These are phyloP conservation scores for Chaetophractus vellerosus DNA, from an alignment of 2,797 vertebrate species.

Conservation along the genomic window DNA sequence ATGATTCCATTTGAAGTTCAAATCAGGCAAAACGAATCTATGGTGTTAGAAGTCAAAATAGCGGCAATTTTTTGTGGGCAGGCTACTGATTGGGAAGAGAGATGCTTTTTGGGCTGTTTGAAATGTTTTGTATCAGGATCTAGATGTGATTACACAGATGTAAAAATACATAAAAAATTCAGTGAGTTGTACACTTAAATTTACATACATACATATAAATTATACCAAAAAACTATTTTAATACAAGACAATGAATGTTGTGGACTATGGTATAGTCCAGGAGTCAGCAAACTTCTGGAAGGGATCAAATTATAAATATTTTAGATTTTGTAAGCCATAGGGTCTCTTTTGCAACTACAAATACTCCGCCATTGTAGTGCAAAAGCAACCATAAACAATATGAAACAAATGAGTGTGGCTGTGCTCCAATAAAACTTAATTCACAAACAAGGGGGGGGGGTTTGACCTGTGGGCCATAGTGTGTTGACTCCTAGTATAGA, in stretches of 20 bases:
- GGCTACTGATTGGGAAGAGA: not conserved
- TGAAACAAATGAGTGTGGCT: not conserved
- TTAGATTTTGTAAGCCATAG: not conserved
- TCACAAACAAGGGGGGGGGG: not conserved
- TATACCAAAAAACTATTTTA: not conserved
- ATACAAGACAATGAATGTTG: not conserved
- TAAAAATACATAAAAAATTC: not conserved
- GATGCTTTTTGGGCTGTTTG: not conserved
- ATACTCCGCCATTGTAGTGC: not conserved
- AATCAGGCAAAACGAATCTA: no score
- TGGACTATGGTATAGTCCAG: not conserved
- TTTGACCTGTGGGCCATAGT: not conserved
- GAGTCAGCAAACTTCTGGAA: not conserved
- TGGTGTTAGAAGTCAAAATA: not conserved
- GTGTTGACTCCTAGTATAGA: not conserved
- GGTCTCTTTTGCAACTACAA: not conserved
- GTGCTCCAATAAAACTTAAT: not conserved
- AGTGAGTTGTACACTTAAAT: not conserved
- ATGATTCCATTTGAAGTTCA: not conserved
- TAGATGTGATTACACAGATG: not conserved
- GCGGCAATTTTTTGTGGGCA: not conserved
- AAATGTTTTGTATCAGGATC: not conserved
- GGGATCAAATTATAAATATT: not conserved
- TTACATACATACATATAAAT: not conserved
- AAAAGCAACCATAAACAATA: not conserved